A percentile compares a stretch with the other conserved stretches of the same genome.
Conservation (phyloP, 2,797 vertebrate genomes). For the Rachycentron canadum region DNA sequence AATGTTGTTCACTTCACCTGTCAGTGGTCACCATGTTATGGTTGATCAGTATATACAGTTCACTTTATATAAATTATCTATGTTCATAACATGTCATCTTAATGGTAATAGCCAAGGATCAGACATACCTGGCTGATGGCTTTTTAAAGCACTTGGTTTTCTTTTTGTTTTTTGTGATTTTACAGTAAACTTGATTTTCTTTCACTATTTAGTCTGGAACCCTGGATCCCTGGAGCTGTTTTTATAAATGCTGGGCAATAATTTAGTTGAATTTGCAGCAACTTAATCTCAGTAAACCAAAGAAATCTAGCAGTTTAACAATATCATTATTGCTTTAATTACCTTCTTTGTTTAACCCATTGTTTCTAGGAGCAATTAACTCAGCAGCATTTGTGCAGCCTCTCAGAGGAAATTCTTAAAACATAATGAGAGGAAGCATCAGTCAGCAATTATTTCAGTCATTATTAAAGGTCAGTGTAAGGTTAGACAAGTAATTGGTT, state of each 20-base stretch:
- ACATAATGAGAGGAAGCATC: constrained; percentile 40
- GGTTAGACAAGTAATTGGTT: constrained; percentile 47
- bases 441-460: constrained; percentile 47
- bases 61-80: background rate
- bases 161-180: constrained; percentile 4
- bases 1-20: no score
- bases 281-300: constrained; percentile 9
- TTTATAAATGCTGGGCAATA: constrained; percentile 28
- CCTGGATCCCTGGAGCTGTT: constrained; percentile 6
- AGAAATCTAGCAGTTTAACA: constrained; percentile 24
- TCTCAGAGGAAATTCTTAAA: constrained; percentile 44
- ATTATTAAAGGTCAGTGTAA: constrained; percentile 50
- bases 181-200: constrained; percentile 18
- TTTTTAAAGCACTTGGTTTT: constrained; percentile 6
- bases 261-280: constrained; percentile 35
- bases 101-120: background rate
- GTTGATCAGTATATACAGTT: background rate
- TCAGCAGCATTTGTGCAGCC: constrained; percentile 9
- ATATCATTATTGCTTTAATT: constrained; percentile 24
- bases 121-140: background rate
- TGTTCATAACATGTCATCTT: background rate
- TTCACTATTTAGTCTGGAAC: constrained; percentile 26
- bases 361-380: constrained; percentile 35
- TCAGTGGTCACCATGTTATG: no score
- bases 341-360: constrained; percentile 28